Conservation (phyloP, 2,888 invertebrate species). For the Neoscelio sp. region DNA sequence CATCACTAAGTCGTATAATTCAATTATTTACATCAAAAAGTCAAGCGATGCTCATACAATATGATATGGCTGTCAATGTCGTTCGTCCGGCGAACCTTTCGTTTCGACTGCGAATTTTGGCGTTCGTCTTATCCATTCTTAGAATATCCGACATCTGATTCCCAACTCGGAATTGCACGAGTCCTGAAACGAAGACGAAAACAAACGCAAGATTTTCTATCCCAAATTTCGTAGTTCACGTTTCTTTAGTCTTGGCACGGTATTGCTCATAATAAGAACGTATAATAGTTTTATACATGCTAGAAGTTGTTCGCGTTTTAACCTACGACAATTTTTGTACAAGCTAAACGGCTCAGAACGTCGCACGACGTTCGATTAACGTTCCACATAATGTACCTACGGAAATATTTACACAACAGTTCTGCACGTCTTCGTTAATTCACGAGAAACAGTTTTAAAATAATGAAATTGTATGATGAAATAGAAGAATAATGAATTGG, state of each 20-base stretch:
- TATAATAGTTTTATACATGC: slow-evolving; percentile 53
- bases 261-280: slow-evolving; percentile 61
- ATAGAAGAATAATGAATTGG: too few relatives aligned
- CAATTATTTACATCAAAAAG: slow-evolving; percentile 65
- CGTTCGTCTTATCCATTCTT: slow-evolving; percentile 28
- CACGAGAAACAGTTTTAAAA: too few relatives aligned
- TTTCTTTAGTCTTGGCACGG: slow-evolving; percentile 60
- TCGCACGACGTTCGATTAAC: slow-evolving; percentile 46
- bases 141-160: slow-evolving; percentile 42
- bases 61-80: slow-evolving; percentile 57
- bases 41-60: slow-evolving; percentile 55
- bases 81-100: slow-evolving; percentile 63
- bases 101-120: slow-evolving; percentile 26
- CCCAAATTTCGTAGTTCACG: slow-evolving; percentile 21
- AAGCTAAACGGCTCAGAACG: slow-evolving; percentile 66
- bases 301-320: slow-evolving; percentile 43
- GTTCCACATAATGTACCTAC: slow-evolving; percentile 33
- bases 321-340: slow-evolving; percentile 68
- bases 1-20: slow-evolving; percentile 56
- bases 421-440: slow-evolving; percentile 3
- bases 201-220: slow-evolving; percentile 27
- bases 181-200: slow-evolving; percentile 53
- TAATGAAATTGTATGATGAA: too few relatives aligned
- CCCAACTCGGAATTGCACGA: slow-evolving; percentile 69
- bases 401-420: slow-evolving; percentile 60